Percentiles rank a stretch among this genome's conserved stretches.
phyloP scores from a whole-genome alignment of 2,888 invertebrate species.

The Drosophila subquinaria region DNA sequence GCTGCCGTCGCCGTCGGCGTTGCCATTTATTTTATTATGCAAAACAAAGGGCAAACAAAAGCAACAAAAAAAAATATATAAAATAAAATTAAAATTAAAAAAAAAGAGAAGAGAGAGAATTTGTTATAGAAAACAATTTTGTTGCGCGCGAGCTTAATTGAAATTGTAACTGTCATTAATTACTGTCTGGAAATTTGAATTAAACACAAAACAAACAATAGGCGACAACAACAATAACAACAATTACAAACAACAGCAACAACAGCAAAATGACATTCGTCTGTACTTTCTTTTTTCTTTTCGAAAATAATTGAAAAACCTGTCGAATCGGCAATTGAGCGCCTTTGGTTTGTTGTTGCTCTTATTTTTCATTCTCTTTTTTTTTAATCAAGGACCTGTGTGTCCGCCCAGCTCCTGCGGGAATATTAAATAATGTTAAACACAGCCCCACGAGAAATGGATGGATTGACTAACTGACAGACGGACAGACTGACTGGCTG shows the following conservation, averaged over 20 bases:
- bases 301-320: constrained; percentile 77
- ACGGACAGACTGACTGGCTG: constrained; percentile 29
- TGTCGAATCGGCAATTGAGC: constrained; percentile 71
- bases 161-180: constrained; percentile 85
- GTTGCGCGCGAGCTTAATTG: constrained; percentile 71
- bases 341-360: constrained; percentile 32
- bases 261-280: constrained; percentile 55
- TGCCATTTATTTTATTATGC: constrained; percentile 79
- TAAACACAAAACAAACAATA: constrained; percentile 65
- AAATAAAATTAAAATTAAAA: constrained; percentile 37
- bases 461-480: constrained; percentile 24
- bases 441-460: constrained; percentile 52
- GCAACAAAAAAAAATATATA: constrained; percentile 38
- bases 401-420: constrained; percentile 40
- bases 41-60: constrained; percentile 70
- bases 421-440: constrained; percentile 71
- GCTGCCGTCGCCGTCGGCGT: constrained; percentile 65
- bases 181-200: constrained; percentile 84
- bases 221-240: constrained; percentile 48
- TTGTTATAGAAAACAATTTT: constrained; percentile 72
- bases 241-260: constrained; percentile 45
- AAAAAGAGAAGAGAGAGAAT: constrained; percentile 13
- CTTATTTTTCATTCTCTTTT: constrained; percentile 27
- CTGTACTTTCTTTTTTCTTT: constrained; percentile 19
- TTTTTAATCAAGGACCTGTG: constrained; percentile 69